phyloP scores from a whole-genome alignment of 2,113 vertebrate species.

The Todiramphus chloris region DNA sequence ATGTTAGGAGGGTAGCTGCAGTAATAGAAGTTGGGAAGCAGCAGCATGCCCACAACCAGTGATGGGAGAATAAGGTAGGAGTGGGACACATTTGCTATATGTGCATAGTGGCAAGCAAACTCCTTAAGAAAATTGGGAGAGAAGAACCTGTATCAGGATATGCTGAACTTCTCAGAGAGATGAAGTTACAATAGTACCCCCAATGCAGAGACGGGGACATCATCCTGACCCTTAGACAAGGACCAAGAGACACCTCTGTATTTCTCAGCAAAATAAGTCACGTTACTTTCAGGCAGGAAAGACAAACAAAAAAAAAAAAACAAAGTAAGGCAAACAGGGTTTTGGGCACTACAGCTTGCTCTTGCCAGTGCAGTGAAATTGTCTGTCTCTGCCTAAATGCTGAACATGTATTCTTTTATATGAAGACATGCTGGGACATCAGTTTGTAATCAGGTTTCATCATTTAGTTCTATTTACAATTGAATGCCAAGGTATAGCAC shows the following conservation, averaged over 20 bases:
- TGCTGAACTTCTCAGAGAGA: not conserved
- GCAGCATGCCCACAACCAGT: not conserved
- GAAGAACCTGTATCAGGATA: not conserved
- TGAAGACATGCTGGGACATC: not conserved
- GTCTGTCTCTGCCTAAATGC: not conserved
- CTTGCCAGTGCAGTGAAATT: not conserved
- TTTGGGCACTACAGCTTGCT: accelerated
- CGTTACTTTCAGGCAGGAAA: not conserved
- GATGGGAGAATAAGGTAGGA: not conserved
- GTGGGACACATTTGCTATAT: not conserved
- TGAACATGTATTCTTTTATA: not conserved
- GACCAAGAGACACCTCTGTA: not conserved
- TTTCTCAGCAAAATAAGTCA: not conserved
- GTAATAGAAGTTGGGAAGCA: not conserved
- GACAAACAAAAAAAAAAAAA: too few relatives aligned
- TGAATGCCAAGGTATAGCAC: not conserved
- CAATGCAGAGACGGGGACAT: not conserved
- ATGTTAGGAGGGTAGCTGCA: not conserved
- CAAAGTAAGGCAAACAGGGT: not conserved
- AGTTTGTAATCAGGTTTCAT: not conserved
- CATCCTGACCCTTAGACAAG: not conserved
- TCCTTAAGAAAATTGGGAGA: not conserved
- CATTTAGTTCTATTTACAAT: not conserved
- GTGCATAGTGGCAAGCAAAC: not conserved
- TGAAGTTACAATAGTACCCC: not conserved